Evolutionary conservation across 2,113 vertebrate species (phyloP).

Genomic region (Blennius ocellaris): DNA sequence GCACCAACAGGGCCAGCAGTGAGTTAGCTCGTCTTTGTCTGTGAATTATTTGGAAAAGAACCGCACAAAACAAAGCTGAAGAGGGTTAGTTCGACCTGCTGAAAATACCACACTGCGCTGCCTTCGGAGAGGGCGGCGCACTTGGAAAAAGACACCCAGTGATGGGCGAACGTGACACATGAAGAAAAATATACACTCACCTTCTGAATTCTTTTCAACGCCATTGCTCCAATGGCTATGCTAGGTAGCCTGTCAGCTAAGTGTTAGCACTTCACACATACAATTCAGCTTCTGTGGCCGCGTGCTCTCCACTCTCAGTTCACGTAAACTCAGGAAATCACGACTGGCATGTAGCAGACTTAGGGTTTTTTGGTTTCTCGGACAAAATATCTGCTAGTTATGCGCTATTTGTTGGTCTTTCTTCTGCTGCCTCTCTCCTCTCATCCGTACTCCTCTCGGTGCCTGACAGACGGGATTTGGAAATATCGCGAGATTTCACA

Average conservation of each 20-base stretch:
- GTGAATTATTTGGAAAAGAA: constrained; percentile 49
- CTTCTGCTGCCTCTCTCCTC: constrained; percentile 53
- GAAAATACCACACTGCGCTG: rapidly evolving
- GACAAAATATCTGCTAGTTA: constrained; percentile 7
- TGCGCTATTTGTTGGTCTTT: constrained; percentile 32
- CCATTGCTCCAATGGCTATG: constrained; percentile 83
- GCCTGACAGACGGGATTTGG: constrained; percentile 23
- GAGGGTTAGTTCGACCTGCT: constrained; percentile 3
- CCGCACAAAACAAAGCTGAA: constrained; percentile 18
- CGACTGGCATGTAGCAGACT: constrained; percentile 5
- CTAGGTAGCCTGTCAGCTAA: constrained; percentile 78
- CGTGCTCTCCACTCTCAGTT: constrained; percentile 55
- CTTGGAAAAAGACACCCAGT: rapidly evolving
- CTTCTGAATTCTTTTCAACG: constrained; percentile 89
- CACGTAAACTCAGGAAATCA: constrained; percentile 15
- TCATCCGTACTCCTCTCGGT: constrained; percentile 60
- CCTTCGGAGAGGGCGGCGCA: not conserved
- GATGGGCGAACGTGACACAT: not conserved
- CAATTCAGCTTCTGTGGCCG: constrained; percentile 63
- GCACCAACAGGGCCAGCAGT: constrained; percentile 68
- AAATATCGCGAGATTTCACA: constrained; percentile 76
- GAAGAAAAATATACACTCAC: constrained; percentile 78
- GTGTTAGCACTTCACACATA: constrained; percentile 74
- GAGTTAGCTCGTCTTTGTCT: constrained; percentile 81
- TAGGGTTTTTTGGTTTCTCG: constrained; percentile 13